Conservation (phyloP, 2,888 invertebrate species). For the Ophonus ardosiacus region DNA sequence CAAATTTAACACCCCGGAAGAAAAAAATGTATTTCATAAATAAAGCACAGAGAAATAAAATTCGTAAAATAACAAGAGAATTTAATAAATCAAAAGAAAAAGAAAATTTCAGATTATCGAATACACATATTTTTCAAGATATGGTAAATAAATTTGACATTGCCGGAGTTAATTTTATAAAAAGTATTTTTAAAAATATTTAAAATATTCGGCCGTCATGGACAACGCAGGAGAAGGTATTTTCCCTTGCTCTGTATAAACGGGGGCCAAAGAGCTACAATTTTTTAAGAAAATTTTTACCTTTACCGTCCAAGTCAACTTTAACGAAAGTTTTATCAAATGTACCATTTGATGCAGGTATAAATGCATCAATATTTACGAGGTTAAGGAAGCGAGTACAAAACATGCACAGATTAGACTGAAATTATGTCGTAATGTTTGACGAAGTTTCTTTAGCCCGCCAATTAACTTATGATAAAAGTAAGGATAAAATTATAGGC, state of each 20-base stretch:
- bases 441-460: constrained; percentile 1
- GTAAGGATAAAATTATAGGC: constrained; percentile 9
- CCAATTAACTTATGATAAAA: constrained; percentile 10
- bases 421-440: neutral
- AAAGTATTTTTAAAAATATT: neutral
- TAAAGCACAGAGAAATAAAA: neutral
- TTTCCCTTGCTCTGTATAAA: constrained; percentile 39
- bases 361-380: constrained; percentile 15
- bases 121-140: neutral
- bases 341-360: constrained; percentile 19
- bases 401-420: constrained; percentile 10
- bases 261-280: constrained; percentile 34
- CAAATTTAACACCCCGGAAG: neutral
- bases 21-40: constrained; percentile 3
- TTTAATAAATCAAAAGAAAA: neutral
- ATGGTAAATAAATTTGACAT: neutral
- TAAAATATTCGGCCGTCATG: constrained; percentile 2
- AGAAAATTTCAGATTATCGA: neutral
- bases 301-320: constrained; percentile 28
- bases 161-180: neutral
- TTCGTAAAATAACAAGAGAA: neutral
- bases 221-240: constrained; percentile 31
- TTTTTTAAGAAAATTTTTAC: constrained; percentile 36
- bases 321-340: neutral
- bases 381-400: neutral